Percentiles rank a stretch among this genome's conserved stretches.
Evolutionary conservation across 64 coral and sea anemone species (phyloP).

Genomic region (Montipora efflorescens): DNA sequence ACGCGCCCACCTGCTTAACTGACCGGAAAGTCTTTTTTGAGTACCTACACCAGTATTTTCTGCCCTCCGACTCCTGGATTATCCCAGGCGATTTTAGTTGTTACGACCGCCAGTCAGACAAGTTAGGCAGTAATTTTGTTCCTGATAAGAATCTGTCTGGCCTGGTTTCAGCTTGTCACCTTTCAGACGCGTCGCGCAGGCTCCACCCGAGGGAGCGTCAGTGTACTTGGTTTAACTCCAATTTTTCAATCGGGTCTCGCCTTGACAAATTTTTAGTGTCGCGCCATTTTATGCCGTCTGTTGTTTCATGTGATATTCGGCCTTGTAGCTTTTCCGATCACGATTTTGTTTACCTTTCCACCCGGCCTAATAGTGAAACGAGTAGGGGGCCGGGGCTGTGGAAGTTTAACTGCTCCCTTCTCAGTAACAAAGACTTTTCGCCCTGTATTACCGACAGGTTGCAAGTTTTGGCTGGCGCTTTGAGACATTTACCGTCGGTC

Average conservation of each 20-base stretch:
- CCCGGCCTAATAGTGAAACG: not conserved
- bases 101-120: not conserved
- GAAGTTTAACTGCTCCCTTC: conserved; percentile 16
- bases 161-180: not conserved
- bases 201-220: not conserved
- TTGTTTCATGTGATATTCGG: not conserved
- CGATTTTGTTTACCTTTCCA: not conserved
- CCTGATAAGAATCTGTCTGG: not conserved
- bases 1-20: not conserved
- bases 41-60: not conserved
- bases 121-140: not conserved
- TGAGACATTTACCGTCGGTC: not conserved
- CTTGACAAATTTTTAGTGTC: conserved; percentile 45
- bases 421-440: not conserved
- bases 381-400: not conserved
- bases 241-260: conserved; percentile 12
- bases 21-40: not conserved
- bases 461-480: not conserved
- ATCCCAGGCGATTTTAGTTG: not conserved
- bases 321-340: conserved; percentile 42
- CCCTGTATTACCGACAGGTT: not conserved
- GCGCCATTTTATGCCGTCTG: not conserved
- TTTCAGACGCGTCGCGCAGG: conserved; percentile 9
- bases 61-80: not conserved
- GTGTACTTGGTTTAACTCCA: conserved; percentile 41